A percentile compares a stretch with the other conserved stretches of the same genome.
These are phyloP conservation scores for Actinopyga echinites DNA, from an alignment of 53 echinoderm and acorn worm species.

Conservation along the genomic window DNA sequence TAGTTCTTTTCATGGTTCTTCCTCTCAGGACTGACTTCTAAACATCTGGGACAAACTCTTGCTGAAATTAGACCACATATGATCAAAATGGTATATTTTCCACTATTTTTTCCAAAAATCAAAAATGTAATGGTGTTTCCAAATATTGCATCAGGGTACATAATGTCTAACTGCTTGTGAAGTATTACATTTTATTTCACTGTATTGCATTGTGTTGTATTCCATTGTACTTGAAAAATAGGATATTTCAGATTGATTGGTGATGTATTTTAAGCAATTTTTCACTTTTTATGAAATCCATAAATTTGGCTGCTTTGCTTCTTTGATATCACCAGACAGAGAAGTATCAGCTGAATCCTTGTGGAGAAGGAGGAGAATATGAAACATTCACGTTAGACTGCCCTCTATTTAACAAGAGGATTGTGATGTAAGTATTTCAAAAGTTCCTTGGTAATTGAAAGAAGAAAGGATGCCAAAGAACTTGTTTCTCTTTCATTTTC, in stretches of 20 bases:
- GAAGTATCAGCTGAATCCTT: slow-evolving; percentile 92
- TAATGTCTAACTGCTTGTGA: too few relatives aligned
- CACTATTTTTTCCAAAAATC: too few relatives aligned
- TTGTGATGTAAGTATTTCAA: slow-evolving; percentile 73
- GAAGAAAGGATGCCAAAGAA: not conserved
- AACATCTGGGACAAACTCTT: slow-evolving; percentile 72
- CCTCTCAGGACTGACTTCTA: slow-evolving; percentile 57
- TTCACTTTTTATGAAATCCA: too few relatives aligned
- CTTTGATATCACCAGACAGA: slow-evolving; percentile 57
- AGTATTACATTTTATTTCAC: too few relatives aligned
- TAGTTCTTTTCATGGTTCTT: not conserved
- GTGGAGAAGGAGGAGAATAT: slow-evolving; percentile 98
- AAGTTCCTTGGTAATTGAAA: not conserved
- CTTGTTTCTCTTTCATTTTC: not conserved
- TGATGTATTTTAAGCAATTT: too few relatives aligned
- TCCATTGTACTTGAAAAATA: too few relatives aligned
- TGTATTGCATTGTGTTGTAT: too few relatives aligned
- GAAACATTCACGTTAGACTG: slow-evolving; percentile 95
- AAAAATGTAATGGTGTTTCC: too few relatives aligned
- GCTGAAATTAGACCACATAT: slow-evolving; percentile 82
- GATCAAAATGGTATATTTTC: slow-evolving; percentile 65
- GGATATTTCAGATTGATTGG: too few relatives aligned
- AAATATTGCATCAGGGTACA: too few relatives aligned
- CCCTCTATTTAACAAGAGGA: slow-evolving; percentile 86
- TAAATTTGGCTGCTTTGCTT: too few relatives aligned